phyloP scores from a whole-genome alignment of 2,888 invertebrate species.

The Globia sparganii region DNA sequence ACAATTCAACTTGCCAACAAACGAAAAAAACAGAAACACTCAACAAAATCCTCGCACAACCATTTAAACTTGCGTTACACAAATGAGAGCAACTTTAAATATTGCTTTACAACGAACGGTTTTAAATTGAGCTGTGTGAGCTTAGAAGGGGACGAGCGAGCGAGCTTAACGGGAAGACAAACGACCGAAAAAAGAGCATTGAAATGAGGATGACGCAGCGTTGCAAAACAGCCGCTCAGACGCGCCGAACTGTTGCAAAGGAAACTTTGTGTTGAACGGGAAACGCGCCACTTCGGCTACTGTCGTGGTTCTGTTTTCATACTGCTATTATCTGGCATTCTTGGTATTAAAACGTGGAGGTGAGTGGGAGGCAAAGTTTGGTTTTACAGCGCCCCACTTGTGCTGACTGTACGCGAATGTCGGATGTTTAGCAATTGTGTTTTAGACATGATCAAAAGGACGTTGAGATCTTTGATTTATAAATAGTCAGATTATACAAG shows the following conservation, averaged over 20 bases:
- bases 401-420: conserved; percentile 1
- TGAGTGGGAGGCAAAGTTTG: conserved; percentile 19
- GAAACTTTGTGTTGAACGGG: conserved; percentile 54
- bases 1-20: conserved; percentile 15
- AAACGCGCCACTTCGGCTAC: conserved; percentile 39
- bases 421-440: not conserved
- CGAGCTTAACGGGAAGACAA: conserved; percentile 76
- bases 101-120: conserved; percentile 73
- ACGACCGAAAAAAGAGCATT: conserved; percentile 76
- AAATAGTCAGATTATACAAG: not conserved
- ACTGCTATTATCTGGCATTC: conserved; percentile 46
- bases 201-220: conserved; percentile 71
- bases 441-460: not conserved
- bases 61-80: conserved; percentile 71
- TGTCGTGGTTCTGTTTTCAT: conserved; percentile 47
- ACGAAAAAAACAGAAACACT: conserved; percentile 19
- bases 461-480: not conserved
- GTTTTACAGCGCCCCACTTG: not conserved
- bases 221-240: conserved; percentile 67
- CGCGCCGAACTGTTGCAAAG: conserved; percentile 59
- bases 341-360: conserved; percentile 56
- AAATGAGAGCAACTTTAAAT: conserved; percentile 75
- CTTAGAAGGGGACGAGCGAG: conserved; percentile 69
- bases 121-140: conserved; percentile 77
- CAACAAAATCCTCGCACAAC: conserved; percentile 53